Evolutionary conservation across 2,797 vertebrate species (phyloP), one percentile per base, ranked within the genome.

Genomic region (Oceanodroma leucorhoa): DNA sequence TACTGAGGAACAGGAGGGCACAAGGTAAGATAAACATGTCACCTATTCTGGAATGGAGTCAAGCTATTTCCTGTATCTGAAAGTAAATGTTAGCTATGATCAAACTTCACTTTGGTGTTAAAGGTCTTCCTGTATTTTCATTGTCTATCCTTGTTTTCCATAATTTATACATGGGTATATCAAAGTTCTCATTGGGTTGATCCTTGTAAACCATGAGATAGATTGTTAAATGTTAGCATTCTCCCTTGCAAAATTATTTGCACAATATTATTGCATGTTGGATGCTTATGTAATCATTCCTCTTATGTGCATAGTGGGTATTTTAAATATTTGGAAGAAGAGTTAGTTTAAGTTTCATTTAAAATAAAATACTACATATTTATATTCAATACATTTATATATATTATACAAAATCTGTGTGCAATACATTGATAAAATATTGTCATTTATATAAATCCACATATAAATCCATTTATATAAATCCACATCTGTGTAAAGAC

Each of bases 21-120:
- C 4, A 29, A 72, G 71, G 73, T 62, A 97, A 67, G 83, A 86
- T 92, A 95, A 97, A 85, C 64, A 82, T 86, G 58, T 57, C 87
- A 91, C n/a, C 65, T 90, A 1, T 87, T 66, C 40, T 83, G 60
- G 60, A 81, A 84, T 21, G 72, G 15, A 93, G 76, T 95, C 90
- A 89, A 93, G 38, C 20, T 79, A 38, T 64, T 57, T 61, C 83
- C 54, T 58, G 14, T 45, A 65, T 66, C 88, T 88, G 80, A 65
- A 93, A 60, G 77, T 72, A 91, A 94, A 91, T 91, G 9, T 73
- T 91, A 81, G 46, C 51, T 84, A 82, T 90, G 90, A 73, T 79
- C 80, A 90, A 79, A 88, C 75, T 78, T 64, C 70, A 62, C n/a
- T 79, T 41, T 32, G 29, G 24, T 92, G 65, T 72, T 81, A 91